These are phyloP conservation scores for Thinocorus orbignyianus DNA, from an alignment of 2,113 vertebrate species.

Conservation along the genomic window DNA sequence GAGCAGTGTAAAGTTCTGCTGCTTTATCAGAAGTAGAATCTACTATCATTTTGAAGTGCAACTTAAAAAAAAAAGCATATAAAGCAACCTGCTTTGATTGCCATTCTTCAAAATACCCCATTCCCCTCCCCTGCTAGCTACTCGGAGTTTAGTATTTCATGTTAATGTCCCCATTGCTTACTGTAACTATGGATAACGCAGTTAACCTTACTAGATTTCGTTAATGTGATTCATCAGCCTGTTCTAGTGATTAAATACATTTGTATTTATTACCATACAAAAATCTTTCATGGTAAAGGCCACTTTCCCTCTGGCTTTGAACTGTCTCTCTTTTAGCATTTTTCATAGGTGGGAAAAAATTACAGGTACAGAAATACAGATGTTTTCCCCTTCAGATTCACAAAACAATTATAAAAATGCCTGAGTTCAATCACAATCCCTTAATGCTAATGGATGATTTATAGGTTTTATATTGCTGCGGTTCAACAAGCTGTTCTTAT, in stretches of 20 bases:
- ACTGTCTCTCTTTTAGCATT: neutral
- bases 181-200: neutral
- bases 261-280: slow-evolving; percentile 44
- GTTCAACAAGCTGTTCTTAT: neutral
- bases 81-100: neutral
- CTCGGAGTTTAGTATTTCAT: slow-evolving; percentile 30
- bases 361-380: neutral
- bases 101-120: neutral
- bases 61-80: neutral
- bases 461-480: neutral
- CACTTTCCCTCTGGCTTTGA: neutral
- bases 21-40: neutral
- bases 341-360: neutral
- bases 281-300: slow-evolving; percentile 22
- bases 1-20: neutral
- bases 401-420: neutral
- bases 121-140: neutral
- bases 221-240: slow-evolving; percentile 10
- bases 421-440: slow-evolving; percentile 11
- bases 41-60: slow-evolving; percentile 19
- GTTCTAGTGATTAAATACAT: slow-evolving; percentile 11
- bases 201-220: slow-evolving; percentile 28
- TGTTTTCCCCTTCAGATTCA: neutral
- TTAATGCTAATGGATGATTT: slow-evolving; percentile 7
- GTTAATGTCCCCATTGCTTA: slow-evolving; percentile 33